These are phyloP conservation scores for Hypena proboscidalis DNA, from an alignment of 2,888 invertebrate species.

Conservation along the genomic window DNA sequence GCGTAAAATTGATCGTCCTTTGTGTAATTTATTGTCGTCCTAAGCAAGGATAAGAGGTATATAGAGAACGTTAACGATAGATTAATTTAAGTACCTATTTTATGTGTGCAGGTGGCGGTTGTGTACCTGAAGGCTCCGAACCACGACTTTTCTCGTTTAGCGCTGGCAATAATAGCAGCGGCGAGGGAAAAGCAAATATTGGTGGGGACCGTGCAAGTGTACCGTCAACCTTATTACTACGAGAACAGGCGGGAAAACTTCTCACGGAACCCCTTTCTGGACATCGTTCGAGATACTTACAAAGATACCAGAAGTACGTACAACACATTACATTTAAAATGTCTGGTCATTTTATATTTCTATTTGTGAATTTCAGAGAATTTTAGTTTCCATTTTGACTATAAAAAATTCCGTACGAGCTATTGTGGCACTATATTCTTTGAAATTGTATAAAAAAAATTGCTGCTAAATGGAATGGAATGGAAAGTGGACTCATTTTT, in stretches of 20 bases:
- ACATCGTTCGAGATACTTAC: constrained; percentile 92
- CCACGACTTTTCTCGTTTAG: constrained; percentile 91
- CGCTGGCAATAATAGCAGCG: constrained; percentile 90
- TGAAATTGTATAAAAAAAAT: no score
- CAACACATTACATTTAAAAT: no score
- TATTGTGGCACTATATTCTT: no score
- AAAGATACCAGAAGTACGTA: constrained; percentile 94
- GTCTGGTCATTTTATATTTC: no score
- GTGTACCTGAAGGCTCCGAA: constrained; percentile 92
- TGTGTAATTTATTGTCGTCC: constrained; percentile 8
- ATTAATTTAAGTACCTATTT: constrained; percentile 5
- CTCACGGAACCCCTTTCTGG: constrained; percentile 93
- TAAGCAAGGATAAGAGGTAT: neutral
- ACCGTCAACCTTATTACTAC: constrained; percentile 88
- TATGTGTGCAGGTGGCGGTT: constrained; percentile 88
- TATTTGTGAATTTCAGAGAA: no score
- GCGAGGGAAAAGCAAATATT: constrained; percentile 89
- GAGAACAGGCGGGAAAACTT: constrained; percentile 87
- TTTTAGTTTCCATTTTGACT: no score
- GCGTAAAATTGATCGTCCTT: constrained; percentile 26
- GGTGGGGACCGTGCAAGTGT: constrained; percentile 84
- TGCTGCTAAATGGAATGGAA: no score
- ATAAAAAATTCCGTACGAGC: no score
- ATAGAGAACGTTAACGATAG: neutral
- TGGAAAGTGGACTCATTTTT: no score